phyloP scores from a whole-genome alignment of 2,888 invertebrate genomes.

The Stenodera caucasica region DNA sequence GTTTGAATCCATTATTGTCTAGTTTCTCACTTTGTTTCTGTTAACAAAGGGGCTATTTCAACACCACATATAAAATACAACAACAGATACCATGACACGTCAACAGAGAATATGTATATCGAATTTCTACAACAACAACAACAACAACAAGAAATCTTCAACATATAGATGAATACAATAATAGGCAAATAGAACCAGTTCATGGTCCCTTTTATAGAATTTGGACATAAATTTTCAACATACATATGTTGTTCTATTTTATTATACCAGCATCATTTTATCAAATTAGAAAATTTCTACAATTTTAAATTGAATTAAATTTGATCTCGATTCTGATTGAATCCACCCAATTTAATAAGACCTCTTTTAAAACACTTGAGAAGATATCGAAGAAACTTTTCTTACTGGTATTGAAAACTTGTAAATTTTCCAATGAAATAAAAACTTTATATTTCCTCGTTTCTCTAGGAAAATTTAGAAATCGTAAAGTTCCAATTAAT shows the following conservation, averaged over 20 bases:
- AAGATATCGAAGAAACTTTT: slow-evolving; percentile 7
- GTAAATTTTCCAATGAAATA: no score
- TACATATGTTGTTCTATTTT: background rate
- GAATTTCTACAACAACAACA: slow-evolving; percentile 22
- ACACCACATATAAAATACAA: slow-evolving; percentile 22
- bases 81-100: slow-evolving; percentile 26
- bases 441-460: no score
- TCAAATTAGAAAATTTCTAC: no score
- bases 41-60: slow-evolving; percentile 32
- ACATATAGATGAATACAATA: background rate
- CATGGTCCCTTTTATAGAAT: background rate
- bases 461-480: no score
- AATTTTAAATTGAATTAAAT: slow-evolving; percentile 15
- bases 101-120: slow-evolving; percentile 25
- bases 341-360: background rate
- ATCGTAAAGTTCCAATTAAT: background rate
- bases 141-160: background rate
- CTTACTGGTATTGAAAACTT: slow-evolving; percentile 4
- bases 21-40: slow-evolving; percentile 7
- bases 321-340: slow-evolving; percentile 10
- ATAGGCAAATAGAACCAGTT: slow-evolving; percentile 4
- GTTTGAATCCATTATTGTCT: slow-evolving; percentile 33
- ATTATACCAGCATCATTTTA: no score
- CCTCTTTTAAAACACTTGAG: no score
- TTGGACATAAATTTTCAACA: background rate